These are phyloP conservation scores for Drosophila subquinaria DNA, from an alignment of 2,888 invertebrate species.

Conservation along the genomic window DNA sequence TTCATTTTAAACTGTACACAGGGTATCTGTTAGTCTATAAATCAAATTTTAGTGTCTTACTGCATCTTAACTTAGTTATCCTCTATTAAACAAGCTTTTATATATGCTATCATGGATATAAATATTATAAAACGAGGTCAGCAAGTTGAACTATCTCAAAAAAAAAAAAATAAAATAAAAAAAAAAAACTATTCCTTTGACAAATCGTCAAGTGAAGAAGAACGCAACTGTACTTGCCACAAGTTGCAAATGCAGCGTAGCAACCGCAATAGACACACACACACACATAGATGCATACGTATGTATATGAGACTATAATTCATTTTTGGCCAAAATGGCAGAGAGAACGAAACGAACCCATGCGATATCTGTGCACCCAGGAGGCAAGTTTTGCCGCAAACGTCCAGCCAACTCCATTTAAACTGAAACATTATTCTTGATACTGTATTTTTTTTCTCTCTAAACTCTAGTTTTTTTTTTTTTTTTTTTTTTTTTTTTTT, in stretches of 20 bases:
- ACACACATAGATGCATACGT: neutral
- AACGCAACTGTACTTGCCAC: slow-evolving; percentile 22
- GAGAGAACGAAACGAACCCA: slow-evolving; percentile 1
- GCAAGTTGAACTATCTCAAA: neutral
- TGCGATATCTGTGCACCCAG: slow-evolving; percentile 53
- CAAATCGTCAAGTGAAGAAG: slow-evolving; percentile 19
- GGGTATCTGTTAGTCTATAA: neutral
- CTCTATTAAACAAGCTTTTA: neutral
- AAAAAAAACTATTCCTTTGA: slow-evolving; percentile 6
- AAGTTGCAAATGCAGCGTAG: slow-evolving; percentile 17
- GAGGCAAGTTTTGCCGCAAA: slow-evolving; percentile 44
- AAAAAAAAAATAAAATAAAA: neutral
- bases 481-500: neutral
- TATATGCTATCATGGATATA: neutral
- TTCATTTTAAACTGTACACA: neutral
- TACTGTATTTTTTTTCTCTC: slow-evolving; percentile 12
- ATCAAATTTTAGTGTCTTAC: neutral
- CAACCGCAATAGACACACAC: slow-evolving; percentile 20
- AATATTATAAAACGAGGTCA: slow-evolving; percentile 6
- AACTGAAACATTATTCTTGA: slow-evolving; percentile 57
- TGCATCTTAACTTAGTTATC: neutral
- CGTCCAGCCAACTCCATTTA: slow-evolving; percentile 43
- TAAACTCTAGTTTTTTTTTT: neutral
- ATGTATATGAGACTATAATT: slow-evolving; percentile 32
- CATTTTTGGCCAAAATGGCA: slow-evolving; percentile 31